Evolutionary conservation across 1,140 invertebrate species (phyloP).

Genomic region (Drosophila sproati): DNA sequence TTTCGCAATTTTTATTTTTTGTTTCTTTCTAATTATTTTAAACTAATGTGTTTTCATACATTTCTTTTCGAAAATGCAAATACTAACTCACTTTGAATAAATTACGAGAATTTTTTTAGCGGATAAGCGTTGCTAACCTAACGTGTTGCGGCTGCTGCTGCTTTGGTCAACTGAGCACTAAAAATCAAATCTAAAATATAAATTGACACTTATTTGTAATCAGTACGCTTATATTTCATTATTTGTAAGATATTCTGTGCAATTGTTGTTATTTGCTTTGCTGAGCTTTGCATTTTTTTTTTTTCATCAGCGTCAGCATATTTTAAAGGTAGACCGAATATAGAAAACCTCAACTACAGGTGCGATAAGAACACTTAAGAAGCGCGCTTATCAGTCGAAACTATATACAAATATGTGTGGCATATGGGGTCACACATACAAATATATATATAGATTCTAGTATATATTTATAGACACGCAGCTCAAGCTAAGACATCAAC

Average conservation of each 20-base stretch:
- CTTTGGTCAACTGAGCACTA: slow-evolving; percentile 49
- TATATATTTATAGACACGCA: slow-evolving; percentile 19
- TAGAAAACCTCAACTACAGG: slow-evolving; percentile 20
- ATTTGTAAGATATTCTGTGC: slow-evolving; percentile 50
- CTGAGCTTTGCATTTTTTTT: slow-evolving; percentile 56
- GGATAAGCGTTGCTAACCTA: slow-evolving; percentile 51
- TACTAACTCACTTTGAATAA: slow-evolving; percentile 13
- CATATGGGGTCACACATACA: neutral
- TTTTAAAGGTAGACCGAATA: slow-evolving; percentile 48
- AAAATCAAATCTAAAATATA: slow-evolving; percentile 62
- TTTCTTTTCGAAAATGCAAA: neutral
- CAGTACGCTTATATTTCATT: slow-evolving; percentile 67
- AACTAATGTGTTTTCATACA: neutral
- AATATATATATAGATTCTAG: neutral
- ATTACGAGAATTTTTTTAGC: slow-evolving; percentile 1
- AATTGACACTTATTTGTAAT: slow-evolving; percentile 69
- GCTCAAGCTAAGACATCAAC: slow-evolving; percentile 2
- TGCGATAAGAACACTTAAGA: slow-evolving; percentile 49
- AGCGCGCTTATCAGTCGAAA: slow-evolving; percentile 44
- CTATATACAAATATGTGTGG: neutral
- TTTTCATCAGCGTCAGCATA: slow-evolving; percentile 60
- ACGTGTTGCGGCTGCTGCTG: slow-evolving; percentile 42
- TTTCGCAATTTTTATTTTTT: neutral
- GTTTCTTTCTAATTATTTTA: slow-evolving; percentile 4
- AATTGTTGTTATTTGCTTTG: slow-evolving; percentile 33